These are phyloP conservation scores for Zoanthus sansibaricus DNA, from an alignment of 92 coral and sea anemone genomes.

Conservation along the genomic window DNA sequence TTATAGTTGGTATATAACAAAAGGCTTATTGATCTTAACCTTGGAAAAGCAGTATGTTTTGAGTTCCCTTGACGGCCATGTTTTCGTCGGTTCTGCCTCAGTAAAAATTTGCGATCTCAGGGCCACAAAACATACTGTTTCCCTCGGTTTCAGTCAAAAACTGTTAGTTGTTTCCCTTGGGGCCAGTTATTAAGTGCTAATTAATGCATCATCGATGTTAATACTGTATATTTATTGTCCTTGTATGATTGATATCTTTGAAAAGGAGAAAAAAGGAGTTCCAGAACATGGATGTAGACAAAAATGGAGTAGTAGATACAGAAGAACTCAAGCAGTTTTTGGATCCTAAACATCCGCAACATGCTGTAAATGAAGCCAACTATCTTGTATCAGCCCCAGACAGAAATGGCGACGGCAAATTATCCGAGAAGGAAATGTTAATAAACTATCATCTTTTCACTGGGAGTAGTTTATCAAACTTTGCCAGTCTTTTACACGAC, in stretches of 20 bases:
- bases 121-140: too few relatives aligned
- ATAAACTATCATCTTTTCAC: slow-evolving; percentile 92
- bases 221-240: too few relatives aligned
- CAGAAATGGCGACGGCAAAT: slow-evolving; percentile 72
- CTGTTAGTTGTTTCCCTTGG: too few relatives aligned
- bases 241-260: not conserved
- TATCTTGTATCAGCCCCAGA: slow-evolving; percentile 86
- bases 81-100: too few relatives aligned
- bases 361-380: slow-evolving; percentile 88
- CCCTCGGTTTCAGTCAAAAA: too few relatives aligned
- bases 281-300: slow-evolving; percentile 78
- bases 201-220: too few relatives aligned
- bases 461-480: slow-evolving; percentile 91
- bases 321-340: slow-evolving; percentile 81
- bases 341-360: slow-evolving; percentile 93
- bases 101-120: too few relatives aligned
- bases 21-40: too few relatives aligned
- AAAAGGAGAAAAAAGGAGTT: slow-evolving; percentile 86
- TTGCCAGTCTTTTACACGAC: slow-evolving; percentile 84
- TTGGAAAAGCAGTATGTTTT: too few relatives aligned
- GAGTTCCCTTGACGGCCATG: too few relatives aligned
- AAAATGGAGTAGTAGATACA: slow-evolving; percentile 74
- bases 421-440: slow-evolving; percentile 87
- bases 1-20: too few relatives aligned
- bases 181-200: too few relatives aligned